These are phyloP conservation scores for Rhodinocichla rosea DNA, from an alignment of 2,113 vertebrate species.

Conservation along the genomic window DNA sequence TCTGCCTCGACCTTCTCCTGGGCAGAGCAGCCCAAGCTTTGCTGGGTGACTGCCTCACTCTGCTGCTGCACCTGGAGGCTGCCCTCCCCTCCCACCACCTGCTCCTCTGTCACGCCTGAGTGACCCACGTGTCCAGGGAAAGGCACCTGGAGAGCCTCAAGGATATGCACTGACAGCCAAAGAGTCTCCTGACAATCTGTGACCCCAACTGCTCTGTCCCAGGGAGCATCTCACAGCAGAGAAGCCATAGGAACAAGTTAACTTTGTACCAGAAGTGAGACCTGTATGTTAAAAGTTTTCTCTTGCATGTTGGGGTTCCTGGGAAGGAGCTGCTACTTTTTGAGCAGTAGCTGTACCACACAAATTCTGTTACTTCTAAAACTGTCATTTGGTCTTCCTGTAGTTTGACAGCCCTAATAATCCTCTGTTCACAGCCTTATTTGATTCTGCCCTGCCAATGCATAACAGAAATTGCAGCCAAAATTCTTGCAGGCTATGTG, in stretches of 20 bases:
- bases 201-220: background rate
- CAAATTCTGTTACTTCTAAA: background rate
- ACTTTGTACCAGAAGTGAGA: background rate
- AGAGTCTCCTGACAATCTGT: slow-evolving; percentile 47
- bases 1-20: background rate
- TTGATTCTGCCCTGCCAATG: slow-evolving; percentile 2
- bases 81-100: background rate
- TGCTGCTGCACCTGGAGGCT: background rate
- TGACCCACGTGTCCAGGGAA: background rate
- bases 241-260: slow-evolving; percentile 45
- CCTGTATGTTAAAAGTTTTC: background rate
- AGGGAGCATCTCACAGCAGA: background rate
- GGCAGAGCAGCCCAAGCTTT: background rate
- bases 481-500: background rate
- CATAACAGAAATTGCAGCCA: background rate
- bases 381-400: background rate
- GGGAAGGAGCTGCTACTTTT: background rate
- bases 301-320: rapidly evolving
- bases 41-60: background rate
- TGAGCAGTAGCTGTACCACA: background rate
- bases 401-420: background rate
- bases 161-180: slow-evolving; percentile 22
- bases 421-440: background rate
- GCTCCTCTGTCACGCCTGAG: background rate
- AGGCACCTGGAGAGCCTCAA: background rate